Conservation (phyloP, 2,888 invertebrate genomes). For the Capitulum mitella region DNA sequence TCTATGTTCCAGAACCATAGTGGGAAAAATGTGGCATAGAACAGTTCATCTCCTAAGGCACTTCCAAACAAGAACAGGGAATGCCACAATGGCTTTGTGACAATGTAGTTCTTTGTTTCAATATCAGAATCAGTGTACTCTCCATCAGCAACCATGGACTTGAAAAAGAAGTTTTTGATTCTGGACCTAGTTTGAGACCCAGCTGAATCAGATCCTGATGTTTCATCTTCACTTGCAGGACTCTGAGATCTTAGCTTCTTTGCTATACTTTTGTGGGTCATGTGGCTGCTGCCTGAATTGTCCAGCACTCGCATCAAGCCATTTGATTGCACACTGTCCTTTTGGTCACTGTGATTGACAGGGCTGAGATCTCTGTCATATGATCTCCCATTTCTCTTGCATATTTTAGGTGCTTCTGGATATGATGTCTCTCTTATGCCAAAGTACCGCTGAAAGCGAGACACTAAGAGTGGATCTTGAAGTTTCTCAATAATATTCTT, state of each 20-base stretch:
- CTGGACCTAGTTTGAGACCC: not conserved
- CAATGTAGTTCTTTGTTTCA: not conserved
- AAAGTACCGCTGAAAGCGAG: not conserved
- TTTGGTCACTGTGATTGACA: not conserved
- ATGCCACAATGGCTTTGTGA: slow-evolving; percentile 57
- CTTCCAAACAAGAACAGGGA: slow-evolving; percentile 77
- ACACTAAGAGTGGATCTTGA: not conserved
- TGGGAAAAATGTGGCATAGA: slow-evolving; percentile 84
- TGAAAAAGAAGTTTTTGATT: not conserved
- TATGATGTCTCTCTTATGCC: slow-evolving; percentile 9
- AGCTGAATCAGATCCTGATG: not conserved
- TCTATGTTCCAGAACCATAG: slow-evolving; percentile 94
- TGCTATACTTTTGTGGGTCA: not conserved
- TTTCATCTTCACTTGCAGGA: slow-evolving; percentile 11
- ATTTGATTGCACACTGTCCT: not conserved
- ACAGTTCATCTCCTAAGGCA: slow-evolving; percentile 79
- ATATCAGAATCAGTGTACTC: slow-evolving; percentile 4
- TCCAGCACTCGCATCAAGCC: no score
- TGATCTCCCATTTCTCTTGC: not conserved
- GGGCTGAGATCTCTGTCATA: slow-evolving; percentile 9
- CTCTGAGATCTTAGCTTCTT: not conserved
- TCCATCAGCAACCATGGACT: not conserved
- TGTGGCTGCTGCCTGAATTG: not conserved
- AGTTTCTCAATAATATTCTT: not conserved
- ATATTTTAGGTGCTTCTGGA: not conserved